Evolutionary conservation across 2,888 invertebrate genomes (phyloP).

Genomic region (Cotesia congregata): DNA sequence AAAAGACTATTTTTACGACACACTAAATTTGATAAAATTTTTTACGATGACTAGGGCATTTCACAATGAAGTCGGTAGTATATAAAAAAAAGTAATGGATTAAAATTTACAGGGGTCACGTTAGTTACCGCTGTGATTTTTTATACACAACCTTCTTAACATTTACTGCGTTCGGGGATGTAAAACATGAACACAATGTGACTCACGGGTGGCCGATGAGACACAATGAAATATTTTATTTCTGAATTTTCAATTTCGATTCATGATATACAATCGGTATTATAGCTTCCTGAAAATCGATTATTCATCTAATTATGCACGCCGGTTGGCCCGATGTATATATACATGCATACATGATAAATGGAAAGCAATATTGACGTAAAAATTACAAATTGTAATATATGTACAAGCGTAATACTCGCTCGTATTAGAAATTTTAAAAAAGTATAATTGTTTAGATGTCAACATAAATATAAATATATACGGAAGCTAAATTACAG

Average conservation of each 20-base stretch:
- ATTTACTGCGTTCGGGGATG: constrained; percentile 3
- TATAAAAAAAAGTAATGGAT: constrained; percentile 6
- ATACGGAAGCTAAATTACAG: constrained; percentile 20
- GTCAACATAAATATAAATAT: constrained; percentile 4
- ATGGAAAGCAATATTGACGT: too few species aligned
- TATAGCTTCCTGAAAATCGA: neutral
- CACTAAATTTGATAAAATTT: neutral
- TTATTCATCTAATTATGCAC: neutral
- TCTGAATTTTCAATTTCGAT: neutral
- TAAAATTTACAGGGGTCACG: constrained; percentile 28
- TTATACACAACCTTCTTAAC: constrained; percentile 14
- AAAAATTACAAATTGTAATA: too few species aligned
- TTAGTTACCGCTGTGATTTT: constrained; percentile 25
- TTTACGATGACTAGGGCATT: neutral
- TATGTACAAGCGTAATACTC: too few species aligned
- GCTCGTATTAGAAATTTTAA: neutral
- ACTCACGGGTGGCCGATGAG: constrained; percentile 26
- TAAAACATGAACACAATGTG: constrained; percentile 22
- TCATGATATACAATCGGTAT: neutral
- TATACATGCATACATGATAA: too few species aligned
- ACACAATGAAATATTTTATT: neutral
- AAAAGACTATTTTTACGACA: neutral
- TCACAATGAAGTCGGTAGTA: neutral
- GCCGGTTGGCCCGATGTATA: too few species aligned
- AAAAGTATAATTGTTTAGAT: neutral